Conservation (phyloP, 2,888 invertebrate species). For the Hetaerina titia region DNA sequence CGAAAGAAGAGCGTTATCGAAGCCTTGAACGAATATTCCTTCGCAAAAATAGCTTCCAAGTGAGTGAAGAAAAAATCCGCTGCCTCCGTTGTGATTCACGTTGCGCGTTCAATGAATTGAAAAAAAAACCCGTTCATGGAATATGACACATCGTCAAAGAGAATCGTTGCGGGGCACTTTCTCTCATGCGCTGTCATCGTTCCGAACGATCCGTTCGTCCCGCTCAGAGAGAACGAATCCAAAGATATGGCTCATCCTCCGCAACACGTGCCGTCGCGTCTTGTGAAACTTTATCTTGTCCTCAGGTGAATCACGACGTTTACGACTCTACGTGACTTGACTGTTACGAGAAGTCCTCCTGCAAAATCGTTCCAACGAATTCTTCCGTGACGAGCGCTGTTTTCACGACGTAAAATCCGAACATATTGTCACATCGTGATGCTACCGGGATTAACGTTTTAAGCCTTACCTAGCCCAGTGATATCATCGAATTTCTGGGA, state of each 20-base stretch:
- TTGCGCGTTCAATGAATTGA: not conserved
- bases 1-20: not conserved
- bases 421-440: not conserved
- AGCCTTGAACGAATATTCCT: not conserved
- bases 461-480: not conserved
- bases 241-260: not conserved
- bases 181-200: not conserved
- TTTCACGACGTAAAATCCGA: not conserved
- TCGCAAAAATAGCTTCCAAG: not conserved
- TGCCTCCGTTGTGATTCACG: not conserved
- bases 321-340: not conserved
- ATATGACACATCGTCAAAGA: not conserved
- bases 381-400: not conserved
- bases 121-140: not conserved
- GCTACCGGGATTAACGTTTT: too few species aligned
- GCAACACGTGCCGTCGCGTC: not conserved
- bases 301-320: not conserved
- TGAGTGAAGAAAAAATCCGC: not conserved
- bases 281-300: not conserved
- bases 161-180: not conserved
- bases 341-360: not conserved
- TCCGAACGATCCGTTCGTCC: not conserved
- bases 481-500: not conserved
- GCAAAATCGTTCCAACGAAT: not conserved
- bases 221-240: not conserved